Percentiles rank a stretch among this genome's conserved stretches.
phyloP scores from a whole-genome alignment of 2,797 vertebrate species.

The Halcyon chelicuti region DNA sequence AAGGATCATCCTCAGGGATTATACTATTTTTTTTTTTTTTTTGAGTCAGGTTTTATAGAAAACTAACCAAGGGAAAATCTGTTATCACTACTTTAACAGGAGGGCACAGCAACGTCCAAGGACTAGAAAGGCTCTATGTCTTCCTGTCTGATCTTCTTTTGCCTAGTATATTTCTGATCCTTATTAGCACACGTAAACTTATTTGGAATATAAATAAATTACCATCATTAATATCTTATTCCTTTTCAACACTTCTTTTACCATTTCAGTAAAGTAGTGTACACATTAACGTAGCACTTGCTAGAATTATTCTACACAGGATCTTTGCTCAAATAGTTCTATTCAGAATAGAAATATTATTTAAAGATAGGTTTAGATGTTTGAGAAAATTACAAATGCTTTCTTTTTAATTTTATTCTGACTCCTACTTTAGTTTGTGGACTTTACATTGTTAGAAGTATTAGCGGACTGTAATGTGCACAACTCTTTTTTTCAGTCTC shows the following conservation, averaged over 20 bases:
- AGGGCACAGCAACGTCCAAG: rapidly evolving
- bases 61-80: neutral
- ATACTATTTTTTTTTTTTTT: neutral
- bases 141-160: neutral
- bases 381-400: neutral
- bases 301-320: neutral
- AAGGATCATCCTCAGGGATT: neutral
- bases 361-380: neutral
- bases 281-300: neutral
- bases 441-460: neutral
- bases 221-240: neutral
- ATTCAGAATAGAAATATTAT: neutral
- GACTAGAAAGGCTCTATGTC: neutral
- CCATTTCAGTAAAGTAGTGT: neutral
- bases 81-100: neutral
- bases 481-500: neutral
- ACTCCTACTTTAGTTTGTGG: neutral
- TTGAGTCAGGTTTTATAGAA: neutral
- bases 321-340: neutral
- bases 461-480: neutral
- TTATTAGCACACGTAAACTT: neutral
- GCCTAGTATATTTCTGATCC: neutral
- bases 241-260: neutral
- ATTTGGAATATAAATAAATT: neutral
- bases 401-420: neutral